phyloP scores from a whole-genome alignment of 2,113 vertebrate genomes.

The Euleptes europaea region DNA sequence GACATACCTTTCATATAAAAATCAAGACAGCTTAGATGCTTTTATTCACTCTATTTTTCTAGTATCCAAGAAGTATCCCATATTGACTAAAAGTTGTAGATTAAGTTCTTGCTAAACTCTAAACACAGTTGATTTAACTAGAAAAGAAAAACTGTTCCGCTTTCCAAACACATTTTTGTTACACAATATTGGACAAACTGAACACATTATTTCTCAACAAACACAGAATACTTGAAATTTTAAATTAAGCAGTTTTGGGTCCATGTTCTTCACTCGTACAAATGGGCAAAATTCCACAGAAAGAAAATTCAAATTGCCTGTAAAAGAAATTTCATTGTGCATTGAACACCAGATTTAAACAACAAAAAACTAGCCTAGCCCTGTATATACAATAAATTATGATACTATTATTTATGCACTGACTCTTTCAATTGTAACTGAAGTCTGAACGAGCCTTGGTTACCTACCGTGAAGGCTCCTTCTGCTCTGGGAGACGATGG shows the following conservation, averaged over 20 bases:
- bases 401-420: background rate
- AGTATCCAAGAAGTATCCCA: constrained; percentile 37
- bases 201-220: background rate
- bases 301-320: background rate
- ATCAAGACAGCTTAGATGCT: constrained; percentile 9
- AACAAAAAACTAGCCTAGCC: background rate
- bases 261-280: background rate
- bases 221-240: background rate
- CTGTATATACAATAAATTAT: rapidly evolving
- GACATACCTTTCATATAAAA: constrained; percentile 21
- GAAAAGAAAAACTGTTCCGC: background rate
- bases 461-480: too few species aligned
- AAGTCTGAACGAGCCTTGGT: too few species aligned
- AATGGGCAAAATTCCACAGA: background rate
- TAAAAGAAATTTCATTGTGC: background rate
- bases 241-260: background rate
- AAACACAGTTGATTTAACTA: background rate
- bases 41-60: constrained; percentile 7
- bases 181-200: background rate
- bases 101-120: background rate
- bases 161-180: background rate
- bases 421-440: background rate
- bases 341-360: background rate
- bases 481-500: too few species aligned
- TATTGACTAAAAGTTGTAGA: constrained; percentile 23